Base-by-base conservation (phyloP, 2,797 vertebrate species). In the Benthosema pterotum region DNA sequence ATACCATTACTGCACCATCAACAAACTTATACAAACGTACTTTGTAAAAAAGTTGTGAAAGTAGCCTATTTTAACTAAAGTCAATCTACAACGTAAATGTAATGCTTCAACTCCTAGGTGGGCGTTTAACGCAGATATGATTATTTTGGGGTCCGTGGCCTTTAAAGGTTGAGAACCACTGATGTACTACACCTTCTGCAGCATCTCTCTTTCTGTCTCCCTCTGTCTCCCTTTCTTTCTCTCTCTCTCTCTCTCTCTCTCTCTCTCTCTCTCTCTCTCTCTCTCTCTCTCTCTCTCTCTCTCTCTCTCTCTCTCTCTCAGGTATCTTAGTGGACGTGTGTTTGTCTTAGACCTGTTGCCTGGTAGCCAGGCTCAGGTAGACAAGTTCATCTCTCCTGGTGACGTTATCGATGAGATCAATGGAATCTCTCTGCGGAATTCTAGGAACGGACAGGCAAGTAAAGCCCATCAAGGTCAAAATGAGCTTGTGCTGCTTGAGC, bases 381-480 rank as follows among this genome's bases (percentile, higher is more conserved):
- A 94, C 6, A 83, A 88, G 72, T 92, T 92, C 52, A 82, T 92
- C 59, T 77, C 80, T 74, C 86, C 87, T 0, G 92, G 94, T 1
- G 94, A 96, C 47, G 68, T 95, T 68, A 93, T 96, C 0, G 93
- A 95, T 3, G 93, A 95, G 77, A 94, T 94, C 83, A 95, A 92
- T 0, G 93, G 93, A n/a, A 90, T 82, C 51, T 96, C 91, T 0
- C 81, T 94, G 67, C 91, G 93, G 63, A 92, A 92, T 0, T 90
- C 93, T 22, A 88, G 72, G 67, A 92, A 78, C 0, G 89, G 93
- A 63, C 93, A 94, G 88, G 93, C 93, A 70, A 13, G 74, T 57
- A 47, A 4, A 16, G 3, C 16, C 2, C 3, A 5, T 22, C 14
- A 15, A 11, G 19, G 11, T 38, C 17, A 17, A 28, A 32, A 7